These are phyloP conservation scores for Tribolium madens DNA, from an alignment of 1,140 invertebrate species.

Conservation along the genomic window DNA sequence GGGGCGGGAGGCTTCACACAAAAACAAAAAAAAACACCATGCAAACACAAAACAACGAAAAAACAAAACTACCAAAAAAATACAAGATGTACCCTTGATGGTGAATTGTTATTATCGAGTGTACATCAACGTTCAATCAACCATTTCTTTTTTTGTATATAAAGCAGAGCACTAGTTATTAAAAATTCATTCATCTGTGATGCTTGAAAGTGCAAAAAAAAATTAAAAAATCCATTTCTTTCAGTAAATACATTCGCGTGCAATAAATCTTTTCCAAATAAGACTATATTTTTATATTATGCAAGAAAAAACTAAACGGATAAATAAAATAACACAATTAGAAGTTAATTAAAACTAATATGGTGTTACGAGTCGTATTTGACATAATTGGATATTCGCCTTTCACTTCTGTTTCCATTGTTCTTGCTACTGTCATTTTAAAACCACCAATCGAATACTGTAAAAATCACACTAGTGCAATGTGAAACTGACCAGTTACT, in stretches of 20 bases:
- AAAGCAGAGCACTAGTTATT: not conserved
- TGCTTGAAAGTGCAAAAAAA: not conserved
- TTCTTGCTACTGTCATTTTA: not conserved
- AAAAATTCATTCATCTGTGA: not conserved
- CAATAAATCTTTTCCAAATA: conserved; percentile 7
- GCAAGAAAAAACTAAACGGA: not conserved
- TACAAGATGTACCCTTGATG: not conserved
- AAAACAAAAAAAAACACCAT: conserved; percentile 65
- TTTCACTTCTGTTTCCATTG: conserved; percentile 14
- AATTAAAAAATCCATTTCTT: conserved; percentile 7
- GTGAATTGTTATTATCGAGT: not conserved
- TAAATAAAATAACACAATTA: not conserved
- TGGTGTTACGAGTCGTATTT: conserved; percentile 16
- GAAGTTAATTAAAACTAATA: conserved; percentile 8
- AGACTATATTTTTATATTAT: conserved; percentile 3
- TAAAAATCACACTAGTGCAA: not conserved
- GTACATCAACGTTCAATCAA: no score
- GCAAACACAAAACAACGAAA: conserved; percentile 64
- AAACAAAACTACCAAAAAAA: conserved; percentile 49
- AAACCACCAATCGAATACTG: not conserved
- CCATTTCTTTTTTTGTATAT: no score
- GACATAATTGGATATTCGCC: conserved; percentile 11
- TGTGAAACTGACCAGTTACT: no score
- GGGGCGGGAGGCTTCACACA: conserved; percentile 76
- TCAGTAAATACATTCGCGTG: not conserved